A percentile compares a stretch with the other conserved stretches of the same genome.
Evolutionary conservation across 1,140 invertebrate species (phyloP).

Genomic region (Vanessa atalanta): DNA sequence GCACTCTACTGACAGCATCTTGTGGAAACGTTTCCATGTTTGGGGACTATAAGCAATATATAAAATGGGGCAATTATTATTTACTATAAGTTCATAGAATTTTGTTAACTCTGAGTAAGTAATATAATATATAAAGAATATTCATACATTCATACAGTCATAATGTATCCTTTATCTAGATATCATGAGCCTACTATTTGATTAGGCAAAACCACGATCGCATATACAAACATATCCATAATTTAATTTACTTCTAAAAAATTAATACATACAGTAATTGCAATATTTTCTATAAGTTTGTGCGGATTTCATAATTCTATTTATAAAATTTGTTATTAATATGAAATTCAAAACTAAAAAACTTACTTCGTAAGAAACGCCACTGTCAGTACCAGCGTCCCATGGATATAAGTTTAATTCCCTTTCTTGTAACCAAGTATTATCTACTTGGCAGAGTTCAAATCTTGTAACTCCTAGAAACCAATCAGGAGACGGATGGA

Average conservation of each 20-base stretch:
- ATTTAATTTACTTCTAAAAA: too few species aligned
- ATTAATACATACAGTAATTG: too few species aligned
- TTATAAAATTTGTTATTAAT: background rate
- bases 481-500: constrained; percentile 72
- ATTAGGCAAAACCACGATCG: too few species aligned
- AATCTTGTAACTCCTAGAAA: constrained; percentile 68
- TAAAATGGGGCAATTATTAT: background rate
- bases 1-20: constrained; percentile 57
- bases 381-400: constrained; percentile 72
- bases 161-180: too few species aligned
- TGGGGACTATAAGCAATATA: constrained; percentile 53
- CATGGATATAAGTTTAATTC: constrained; percentile 67
- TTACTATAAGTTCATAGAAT: background rate
- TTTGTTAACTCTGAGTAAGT: too few species aligned
- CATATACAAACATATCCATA: too few species aligned
- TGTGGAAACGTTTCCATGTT: constrained; percentile 67
- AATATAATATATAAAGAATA: too few species aligned
- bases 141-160: too few species aligned
- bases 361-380: constrained; percentile 69
- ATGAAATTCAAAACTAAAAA: constrained; percentile 9
- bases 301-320: background rate
- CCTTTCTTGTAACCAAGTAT: constrained; percentile 62
- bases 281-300: too few species aligned
- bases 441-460: constrained; percentile 63
- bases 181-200: too few species aligned